Evolutionary conservation across 2,113 vertebrate species (phyloP).

Genomic region (Sceloporus tristichus): DNA sequence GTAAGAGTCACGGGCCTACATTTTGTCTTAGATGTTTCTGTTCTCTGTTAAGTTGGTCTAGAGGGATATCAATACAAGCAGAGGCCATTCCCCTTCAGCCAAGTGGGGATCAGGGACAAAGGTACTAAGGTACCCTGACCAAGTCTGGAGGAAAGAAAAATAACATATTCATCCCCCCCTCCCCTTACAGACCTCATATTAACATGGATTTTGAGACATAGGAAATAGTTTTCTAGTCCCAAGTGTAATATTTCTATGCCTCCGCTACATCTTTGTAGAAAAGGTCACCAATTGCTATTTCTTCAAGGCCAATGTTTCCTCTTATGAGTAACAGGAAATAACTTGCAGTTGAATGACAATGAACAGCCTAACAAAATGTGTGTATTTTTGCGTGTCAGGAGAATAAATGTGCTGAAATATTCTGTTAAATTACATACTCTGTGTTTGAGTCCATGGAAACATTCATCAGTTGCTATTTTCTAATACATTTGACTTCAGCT

Average conservation of each 20-base stretch:
- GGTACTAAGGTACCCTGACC: too few species aligned
- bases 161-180: too few species aligned
- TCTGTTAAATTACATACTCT: not conserved
- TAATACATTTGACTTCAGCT: conserved; percentile 18
- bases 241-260: not conserved
- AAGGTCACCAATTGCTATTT: not conserved
- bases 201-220: not conserved
- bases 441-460: conserved; percentile 4
- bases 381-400: not conserved
- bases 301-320: not conserved
- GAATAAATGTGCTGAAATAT: conserved; percentile 1
- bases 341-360: not conserved
- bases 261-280: not conserved
- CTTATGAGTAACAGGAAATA: not conserved
- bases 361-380: not conserved
- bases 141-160: too few species aligned
- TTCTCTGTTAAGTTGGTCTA: too few species aligned
- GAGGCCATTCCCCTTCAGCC: too few species aligned
- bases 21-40: too few species aligned
- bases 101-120: too few species aligned
- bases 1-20: too few species aligned
- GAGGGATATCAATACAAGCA: too few species aligned
- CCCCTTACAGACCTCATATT: too few species aligned
- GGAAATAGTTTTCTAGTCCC: not conserved
- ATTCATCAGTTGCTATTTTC: not conserved